phyloP scores from a whole-genome alignment of 2,113 vertebrate species.

The Neolamprologus modestus region DNA sequence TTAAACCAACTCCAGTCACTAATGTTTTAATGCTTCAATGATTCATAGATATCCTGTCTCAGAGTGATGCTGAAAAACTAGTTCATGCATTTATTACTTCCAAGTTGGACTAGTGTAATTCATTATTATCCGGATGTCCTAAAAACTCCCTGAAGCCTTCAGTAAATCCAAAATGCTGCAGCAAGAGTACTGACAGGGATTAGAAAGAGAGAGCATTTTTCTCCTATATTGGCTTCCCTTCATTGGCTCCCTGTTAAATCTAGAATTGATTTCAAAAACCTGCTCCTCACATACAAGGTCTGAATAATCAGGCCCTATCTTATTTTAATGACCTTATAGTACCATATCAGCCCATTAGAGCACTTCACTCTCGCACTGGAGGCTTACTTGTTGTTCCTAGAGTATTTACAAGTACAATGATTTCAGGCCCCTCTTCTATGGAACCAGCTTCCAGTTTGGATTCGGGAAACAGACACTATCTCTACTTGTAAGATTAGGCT shows the following conservation, averaged over 20 bases:
- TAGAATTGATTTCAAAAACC: accelerated
- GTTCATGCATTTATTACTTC: not conserved
- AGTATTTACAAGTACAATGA: not conserved
- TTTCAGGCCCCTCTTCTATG: not conserved
- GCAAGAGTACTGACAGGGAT: accelerated
- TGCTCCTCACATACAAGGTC: not conserved
- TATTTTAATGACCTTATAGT: not conserved
- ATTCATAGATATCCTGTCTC: not conserved
- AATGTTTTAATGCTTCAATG: not conserved
- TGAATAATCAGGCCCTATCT: not conserved
- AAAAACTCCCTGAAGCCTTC: not conserved
- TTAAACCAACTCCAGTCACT: not conserved
- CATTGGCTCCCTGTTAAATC: not conserved
- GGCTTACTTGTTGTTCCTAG: not conserved
- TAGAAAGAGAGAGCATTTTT: not conserved
- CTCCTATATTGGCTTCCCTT: not conserved
- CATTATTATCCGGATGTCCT: not conserved
- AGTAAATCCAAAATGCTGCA: not conserved
- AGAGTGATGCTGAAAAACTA: not conserved
- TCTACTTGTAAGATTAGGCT: not conserved
- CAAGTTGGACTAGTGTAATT: not conserved
- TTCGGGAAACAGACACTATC: not conserved
- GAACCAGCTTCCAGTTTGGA: not conserved
- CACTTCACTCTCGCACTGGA: not conserved
- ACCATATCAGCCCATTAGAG: not conserved